Evolutionary conservation across 2,888 invertebrate genomes (phyloP).

Genomic region (Lycia hirtaria): DNA sequence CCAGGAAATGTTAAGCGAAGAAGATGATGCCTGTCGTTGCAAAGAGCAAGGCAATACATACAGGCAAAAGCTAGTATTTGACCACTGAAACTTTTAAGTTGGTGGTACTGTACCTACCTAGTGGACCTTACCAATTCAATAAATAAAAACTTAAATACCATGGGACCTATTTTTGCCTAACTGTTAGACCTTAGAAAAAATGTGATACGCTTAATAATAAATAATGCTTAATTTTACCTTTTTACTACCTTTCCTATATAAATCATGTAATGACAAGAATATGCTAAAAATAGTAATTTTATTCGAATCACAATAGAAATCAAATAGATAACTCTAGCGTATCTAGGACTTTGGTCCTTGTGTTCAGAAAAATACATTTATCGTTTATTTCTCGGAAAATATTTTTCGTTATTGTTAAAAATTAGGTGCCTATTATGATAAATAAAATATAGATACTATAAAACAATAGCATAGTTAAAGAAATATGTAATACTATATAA

Average conservation of each 20-base stretch:
- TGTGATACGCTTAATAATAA: conserved; percentile 60
- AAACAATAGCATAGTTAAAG: not conserved
- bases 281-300: conserved; percentile 13
- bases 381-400: not conserved
- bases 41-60: no score
- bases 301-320: conserved; percentile 12
- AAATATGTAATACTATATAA: no score
- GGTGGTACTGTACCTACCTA: conserved; percentile 1
- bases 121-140: conserved; percentile 50
- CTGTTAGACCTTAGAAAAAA: conserved; percentile 63
- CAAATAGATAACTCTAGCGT: conserved; percentile 2
- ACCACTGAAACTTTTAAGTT: not conserved
- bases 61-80: no score
- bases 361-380: conserved; percentile 19
- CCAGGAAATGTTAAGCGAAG: no score
- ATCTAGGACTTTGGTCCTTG: conserved; percentile 14
- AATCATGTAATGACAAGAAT: conserved; percentile 13
- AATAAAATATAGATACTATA: not conserved
- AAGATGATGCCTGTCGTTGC: no score
- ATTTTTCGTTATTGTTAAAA: not conserved
- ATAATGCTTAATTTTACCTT: conserved; percentile 33
- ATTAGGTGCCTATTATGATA: not conserved
- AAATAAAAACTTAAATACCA: conserved; percentile 60
- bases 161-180: conserved; percentile 74
- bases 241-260: conserved; percentile 29